Evolutionary conservation across 2,888 invertebrate genomes (phyloP), one percentile per base, ranked within the genome.

Genomic region (Tupiocoris notatus): DNA sequence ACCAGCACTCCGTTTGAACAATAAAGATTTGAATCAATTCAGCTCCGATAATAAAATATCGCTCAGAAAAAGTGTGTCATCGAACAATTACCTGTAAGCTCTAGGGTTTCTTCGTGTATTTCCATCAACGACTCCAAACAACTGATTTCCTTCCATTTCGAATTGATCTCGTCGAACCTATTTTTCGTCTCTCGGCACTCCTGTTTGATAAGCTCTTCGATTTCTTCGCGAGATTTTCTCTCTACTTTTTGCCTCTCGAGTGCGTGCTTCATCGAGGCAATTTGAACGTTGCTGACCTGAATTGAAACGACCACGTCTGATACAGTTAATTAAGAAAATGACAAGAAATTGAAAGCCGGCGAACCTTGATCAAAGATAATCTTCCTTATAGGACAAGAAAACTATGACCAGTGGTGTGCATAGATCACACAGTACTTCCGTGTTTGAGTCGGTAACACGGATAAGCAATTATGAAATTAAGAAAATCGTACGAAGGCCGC

Each of bases 181-280:
- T 89, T 87, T 79, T 89, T 86, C 80, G 92, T 92, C 80, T 89
- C 70, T 67, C 77, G 74, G 20, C 74, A 24, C 56, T 65, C 68
- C n/a, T 68, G 59, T 62, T 54, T n/a, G 18, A 77, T 74, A 17
- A 67, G 39, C 20, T 68, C 25, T 1, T 71, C 70, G 20, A 73
- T 90, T 81, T 83, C 85, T 81, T 85, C 89, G 25, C 67, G 59
- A 39, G n/a, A 59, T 21, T 76, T 56, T 56, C 21, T 61, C 25
- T 61, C 62, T 25, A 20, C 77, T 21, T 61, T 76, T 81, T 88
- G 84, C 16, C 90, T 85, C 75, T 87, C 84, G 0, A 88, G 83
- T 83, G 93, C 92, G 0, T 92, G 87, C 21, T 90, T 88, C 81
- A 93, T 92, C 57, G 90, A 91, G 0, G 92, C 92, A 59, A 92